Conservation (phyloP, 2,888 invertebrate genomes). For the Hydraecia micacea region DNA sequence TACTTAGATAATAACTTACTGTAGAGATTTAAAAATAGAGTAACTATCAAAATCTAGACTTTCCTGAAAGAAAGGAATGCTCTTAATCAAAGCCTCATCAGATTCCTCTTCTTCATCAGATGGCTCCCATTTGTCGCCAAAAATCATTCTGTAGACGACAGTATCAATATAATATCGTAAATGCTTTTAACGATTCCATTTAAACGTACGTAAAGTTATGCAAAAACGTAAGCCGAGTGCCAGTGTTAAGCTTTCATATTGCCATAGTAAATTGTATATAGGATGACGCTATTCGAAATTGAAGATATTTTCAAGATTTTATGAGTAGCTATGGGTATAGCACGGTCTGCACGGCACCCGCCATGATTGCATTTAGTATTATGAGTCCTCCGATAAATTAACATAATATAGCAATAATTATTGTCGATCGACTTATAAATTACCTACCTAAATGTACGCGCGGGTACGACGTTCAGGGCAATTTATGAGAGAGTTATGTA, state of each 20-base stretch:
- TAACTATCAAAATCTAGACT: neutral
- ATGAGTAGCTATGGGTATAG: slow-evolving; percentile 53
- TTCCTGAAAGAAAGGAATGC: neutral
- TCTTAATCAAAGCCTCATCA: neutral
- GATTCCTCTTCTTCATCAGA: neutral
- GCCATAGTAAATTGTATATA: slow-evolving; percentile 62
- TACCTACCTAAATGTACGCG: slow-evolving; percentile 42
- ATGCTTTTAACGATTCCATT: slow-evolving; percentile 69
- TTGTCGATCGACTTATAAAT: slow-evolving; percentile 55
- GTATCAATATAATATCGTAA: slow-evolving; percentile 56
- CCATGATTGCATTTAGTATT: slow-evolving; percentile 56
- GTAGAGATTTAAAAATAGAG: too few relatives aligned
- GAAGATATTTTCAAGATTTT: slow-evolving; percentile 68
- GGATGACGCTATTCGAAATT: slow-evolving; percentile 58
- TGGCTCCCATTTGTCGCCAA: neutral
- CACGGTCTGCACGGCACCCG: slow-evolving; percentile 40
- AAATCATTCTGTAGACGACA: slow-evolving; percentile 31
- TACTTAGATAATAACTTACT: neutral
- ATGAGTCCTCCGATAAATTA: slow-evolving; percentile 50
- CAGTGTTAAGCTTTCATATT: slow-evolving; percentile 62
- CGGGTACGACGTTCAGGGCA: slow-evolving; percentile 14
- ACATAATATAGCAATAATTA: slow-evolving; percentile 57
- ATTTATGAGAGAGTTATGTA: slow-evolving; percentile 45
- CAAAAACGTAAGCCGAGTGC: slow-evolving; percentile 63
- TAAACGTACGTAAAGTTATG: slow-evolving; percentile 64